A percentile compares a stretch with the other conserved stretches of the same genome.
Evolutionary conservation across 2,888 invertebrate genomes (phyloP).

Genomic region (Stegana nigrithorax): DNA sequence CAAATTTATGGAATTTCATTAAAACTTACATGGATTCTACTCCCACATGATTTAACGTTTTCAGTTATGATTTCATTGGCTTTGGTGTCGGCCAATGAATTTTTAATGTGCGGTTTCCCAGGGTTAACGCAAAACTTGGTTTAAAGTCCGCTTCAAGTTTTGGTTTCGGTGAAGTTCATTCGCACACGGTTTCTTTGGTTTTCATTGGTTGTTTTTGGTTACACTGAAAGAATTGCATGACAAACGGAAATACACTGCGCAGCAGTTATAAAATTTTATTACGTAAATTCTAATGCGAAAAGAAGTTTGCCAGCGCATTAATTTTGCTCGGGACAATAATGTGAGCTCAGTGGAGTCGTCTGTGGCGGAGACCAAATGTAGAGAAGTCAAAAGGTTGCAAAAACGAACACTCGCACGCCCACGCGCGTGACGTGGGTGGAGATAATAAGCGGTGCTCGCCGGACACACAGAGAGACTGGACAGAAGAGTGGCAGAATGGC

Average conservation of each 20-base stretch:
- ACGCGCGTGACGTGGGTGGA: slow-evolving; percentile 11
- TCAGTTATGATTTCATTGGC: slow-evolving; percentile 2
- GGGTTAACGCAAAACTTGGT: too few relatives aligned
- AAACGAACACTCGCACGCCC: too few relatives aligned
- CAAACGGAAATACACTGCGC: slow-evolving; percentile 44
- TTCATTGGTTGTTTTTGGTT: too few relatives aligned
- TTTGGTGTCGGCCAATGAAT: neutral
- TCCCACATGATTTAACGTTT: neutral
- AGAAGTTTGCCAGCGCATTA: slow-evolving; percentile 43
- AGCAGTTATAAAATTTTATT: slow-evolving; percentile 49
- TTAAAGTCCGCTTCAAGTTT: too few relatives aligned
- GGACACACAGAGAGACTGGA: neutral
- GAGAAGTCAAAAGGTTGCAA: slow-evolving; percentile 48
- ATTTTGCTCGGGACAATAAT: slow-evolving; percentile 16
- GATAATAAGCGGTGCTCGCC: slow-evolving; percentile 43
- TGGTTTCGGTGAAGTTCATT: too few relatives aligned
- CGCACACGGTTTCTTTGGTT: too few relatives aligned
- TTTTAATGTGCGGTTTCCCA: neutral
- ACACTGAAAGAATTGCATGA: slow-evolving; percentile 46
- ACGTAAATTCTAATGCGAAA: slow-evolving; percentile 44
- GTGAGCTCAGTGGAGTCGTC: slow-evolving; percentile 3
- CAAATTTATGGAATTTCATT: slow-evolving; percentile 50
- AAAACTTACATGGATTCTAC: too few relatives aligned
- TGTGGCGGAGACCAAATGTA: neutral
- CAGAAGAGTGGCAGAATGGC: slow-evolving; percentile 7